These are phyloP conservation scores for Lasaia peninsularis DNA, from an alignment of 1,140 invertebrate species.

Conservation along the genomic window DNA sequence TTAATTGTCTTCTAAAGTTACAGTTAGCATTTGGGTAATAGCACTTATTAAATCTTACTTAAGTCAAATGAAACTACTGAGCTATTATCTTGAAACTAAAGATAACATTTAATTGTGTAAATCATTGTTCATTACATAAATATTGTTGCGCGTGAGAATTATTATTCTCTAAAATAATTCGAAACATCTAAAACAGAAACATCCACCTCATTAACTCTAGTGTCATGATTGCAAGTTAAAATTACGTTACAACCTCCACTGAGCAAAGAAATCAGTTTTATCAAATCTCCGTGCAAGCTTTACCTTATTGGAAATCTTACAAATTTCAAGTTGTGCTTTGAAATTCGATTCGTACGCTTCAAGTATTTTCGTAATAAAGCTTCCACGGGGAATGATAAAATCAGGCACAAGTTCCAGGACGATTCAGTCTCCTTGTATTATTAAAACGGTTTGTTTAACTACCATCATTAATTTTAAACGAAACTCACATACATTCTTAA, in stretches of 20 bases:
- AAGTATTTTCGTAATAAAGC: constrained; percentile 22
- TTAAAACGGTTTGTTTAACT: constrained; percentile 44
- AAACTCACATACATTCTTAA: constrained; percentile 52
- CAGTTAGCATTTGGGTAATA: background rate
- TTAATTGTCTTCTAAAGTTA: background rate
- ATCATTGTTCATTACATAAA: constrained; percentile 7
- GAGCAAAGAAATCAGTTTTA: constrained; percentile 56
- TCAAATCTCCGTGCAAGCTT: constrained; percentile 32
- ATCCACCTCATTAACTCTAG: constrained; percentile 9
- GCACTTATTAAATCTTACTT: background rate
- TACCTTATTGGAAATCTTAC: constrained; percentile 23
- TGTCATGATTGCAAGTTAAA: constrained; percentile 22
- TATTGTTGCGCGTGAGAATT: constrained; percentile 1
- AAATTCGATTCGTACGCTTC: constrained; percentile 17
- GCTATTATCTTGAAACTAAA: background rate
- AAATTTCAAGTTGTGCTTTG: constrained; percentile 19
- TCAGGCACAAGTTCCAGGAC: constrained; percentile 56
- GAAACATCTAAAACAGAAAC: constrained; percentile 12
- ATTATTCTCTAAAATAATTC: constrained; percentile 8
- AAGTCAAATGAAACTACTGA: constrained; percentile 1
- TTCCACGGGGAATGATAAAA: constrained; percentile 36
- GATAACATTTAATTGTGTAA: constrained; percentile 6
- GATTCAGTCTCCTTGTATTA: constrained; percentile 37
- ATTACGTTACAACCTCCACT: constrained; percentile 55
- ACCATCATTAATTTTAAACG: constrained; percentile 45